Percentiles rank a stretch among this genome's conserved stretches.
phyloP scores from a whole-genome alignment of 2,888 invertebrate species.

The Andrena bicolor region DNA sequence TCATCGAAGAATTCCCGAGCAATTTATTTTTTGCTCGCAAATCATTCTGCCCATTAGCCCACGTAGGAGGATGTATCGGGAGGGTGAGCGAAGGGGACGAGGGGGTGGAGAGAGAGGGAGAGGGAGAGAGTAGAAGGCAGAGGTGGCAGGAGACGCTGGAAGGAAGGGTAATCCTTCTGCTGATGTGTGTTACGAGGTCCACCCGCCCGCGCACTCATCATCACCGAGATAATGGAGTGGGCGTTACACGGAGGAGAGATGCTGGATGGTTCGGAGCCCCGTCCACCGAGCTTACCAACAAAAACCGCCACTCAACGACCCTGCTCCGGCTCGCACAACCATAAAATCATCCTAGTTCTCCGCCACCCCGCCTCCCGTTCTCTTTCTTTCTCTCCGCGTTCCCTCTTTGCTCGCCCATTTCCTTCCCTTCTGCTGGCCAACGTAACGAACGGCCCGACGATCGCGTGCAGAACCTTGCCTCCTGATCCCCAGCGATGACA shows the following conservation, averaged over 20 bases:
- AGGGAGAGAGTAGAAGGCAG: slow-evolving; percentile 26
- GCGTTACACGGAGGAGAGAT: slow-evolving; percentile 80
- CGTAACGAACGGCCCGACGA: slow-evolving; percentile 55
- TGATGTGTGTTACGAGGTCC: slow-evolving; percentile 81
- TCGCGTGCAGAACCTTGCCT: slow-evolving; percentile 44
- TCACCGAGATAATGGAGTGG: slow-evolving; percentile 84
- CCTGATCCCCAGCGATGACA: slow-evolving; percentile 49
- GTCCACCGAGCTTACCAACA: slow-evolving; percentile 76
- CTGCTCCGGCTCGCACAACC: slow-evolving; percentile 75
- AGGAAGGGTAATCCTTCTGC: slow-evolving; percentile 77
- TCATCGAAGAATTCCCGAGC: slow-evolving; percentile 71
- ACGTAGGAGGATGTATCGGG: slow-evolving; percentile 72
- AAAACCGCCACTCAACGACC: slow-evolving; percentile 81
- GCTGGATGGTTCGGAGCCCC: slow-evolving; percentile 73
- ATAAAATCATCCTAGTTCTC: slow-evolving; percentile 81
- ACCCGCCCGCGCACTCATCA: slow-evolving; percentile 84
- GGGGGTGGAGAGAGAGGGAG: slow-evolving; percentile 10
- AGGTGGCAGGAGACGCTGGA: slow-evolving; percentile 56
- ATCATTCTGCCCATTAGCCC: slow-evolving; percentile 82
- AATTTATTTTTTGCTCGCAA: slow-evolving; percentile 80
- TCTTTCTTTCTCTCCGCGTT: neutral
- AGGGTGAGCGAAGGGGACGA: slow-evolving; percentile 11
- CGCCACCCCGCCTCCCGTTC: slow-evolving; percentile 46
- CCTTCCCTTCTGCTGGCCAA: slow-evolving; percentile 23
- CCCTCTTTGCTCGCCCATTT: slow-evolving; percentile 11